Evolutionary conservation across 2,888 invertebrate species (phyloP), one percentile per base, ranked within the genome.

Genomic region (Tryphoninae sp.): DNA sequence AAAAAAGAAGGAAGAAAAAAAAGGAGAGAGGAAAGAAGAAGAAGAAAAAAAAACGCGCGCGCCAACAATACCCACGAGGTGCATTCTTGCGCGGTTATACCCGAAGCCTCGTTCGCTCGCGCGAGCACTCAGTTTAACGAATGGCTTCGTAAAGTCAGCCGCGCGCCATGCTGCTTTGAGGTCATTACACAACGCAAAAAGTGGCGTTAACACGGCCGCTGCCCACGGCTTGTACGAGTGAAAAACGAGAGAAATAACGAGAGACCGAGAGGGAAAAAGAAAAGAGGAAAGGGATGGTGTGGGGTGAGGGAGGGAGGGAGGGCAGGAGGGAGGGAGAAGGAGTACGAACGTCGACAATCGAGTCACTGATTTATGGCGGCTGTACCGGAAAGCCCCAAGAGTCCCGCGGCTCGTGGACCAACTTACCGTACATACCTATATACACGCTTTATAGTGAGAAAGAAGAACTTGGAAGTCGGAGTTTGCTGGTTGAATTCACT

Each of bases 311-410:
- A 9, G 1, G 26, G 26, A 16, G 16, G 49, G 68, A 9, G 1
- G 26, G 26, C 2, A 3, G 26, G 26, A 3, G 26, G 3, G 26
- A 16, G 16, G 49, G 68, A 73, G 26, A 76, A 69, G 79, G 61
- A 62, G 80, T 42, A 69, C 65, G 65, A 73, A 82, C 84, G 85
- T 87, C 93, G 93, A 93, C 86, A 86, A 88, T 88, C 88, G 87
- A 86, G 84, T 85, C 82, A 67, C 86, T 87, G 88, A 88, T 88
- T 88, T 88, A 88, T 87, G 81, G 84, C 74, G 82, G 84, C 83
- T 78, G 84, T 87, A 86, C 68, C 82, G 83, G 84, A 85, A 86
- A 84, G 86, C 80, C 81, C 81, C 73, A 80, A 80, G 80, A 69
- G 84, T 74, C 69, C 61, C 73, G 72, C 68, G 69, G 53, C 67